A percentile compares a stretch with the other conserved stretches of the same genome.
Evolutionary conservation across 2,797 vertebrate genomes (phyloP).

Genomic region (Eulemur coronatus): DNA sequence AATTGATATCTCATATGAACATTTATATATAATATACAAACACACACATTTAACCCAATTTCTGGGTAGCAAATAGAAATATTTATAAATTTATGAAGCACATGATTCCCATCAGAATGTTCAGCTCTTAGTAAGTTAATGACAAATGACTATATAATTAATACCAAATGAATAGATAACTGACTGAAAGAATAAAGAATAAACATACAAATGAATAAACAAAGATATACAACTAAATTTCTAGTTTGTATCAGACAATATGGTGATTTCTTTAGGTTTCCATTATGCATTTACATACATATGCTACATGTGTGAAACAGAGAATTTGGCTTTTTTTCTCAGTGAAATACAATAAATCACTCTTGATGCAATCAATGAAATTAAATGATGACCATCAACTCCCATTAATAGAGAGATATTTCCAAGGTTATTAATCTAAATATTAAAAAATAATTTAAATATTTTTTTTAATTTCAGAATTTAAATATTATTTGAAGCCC

Average conservation of each 20-base stretch:
- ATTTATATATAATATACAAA: not conserved
- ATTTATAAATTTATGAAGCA: not conserved
- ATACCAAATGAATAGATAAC: not conserved
- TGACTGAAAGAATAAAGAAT: not conserved
- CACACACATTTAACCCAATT: not conserved
- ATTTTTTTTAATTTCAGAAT: not conserved
- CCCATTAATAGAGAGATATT: not conserved
- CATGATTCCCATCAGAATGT: not conserved
- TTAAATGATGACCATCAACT: not conserved
- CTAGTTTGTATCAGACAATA: not conserved
- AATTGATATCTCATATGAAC: not conserved
- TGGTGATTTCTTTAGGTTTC: not conserved
- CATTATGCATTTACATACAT: not conserved
- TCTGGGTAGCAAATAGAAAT: not conserved
- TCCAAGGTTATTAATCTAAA: not conserved
- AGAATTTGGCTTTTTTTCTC: not conserved
- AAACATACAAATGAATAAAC: not conserved
- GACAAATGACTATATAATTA: not conserved
- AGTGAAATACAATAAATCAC: not conserved
- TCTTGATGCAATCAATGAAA: constrained; percentile 17
- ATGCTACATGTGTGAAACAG: not conserved
- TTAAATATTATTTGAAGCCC: constrained; percentile 1
- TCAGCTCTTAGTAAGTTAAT: not conserved
- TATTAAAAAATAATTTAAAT: not conserved
- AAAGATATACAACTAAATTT: not conserved